Evolutionary conservation across 2,113 vertebrate genomes (phyloP).

Genomic region (Laterallus jamaicensis): DNA sequence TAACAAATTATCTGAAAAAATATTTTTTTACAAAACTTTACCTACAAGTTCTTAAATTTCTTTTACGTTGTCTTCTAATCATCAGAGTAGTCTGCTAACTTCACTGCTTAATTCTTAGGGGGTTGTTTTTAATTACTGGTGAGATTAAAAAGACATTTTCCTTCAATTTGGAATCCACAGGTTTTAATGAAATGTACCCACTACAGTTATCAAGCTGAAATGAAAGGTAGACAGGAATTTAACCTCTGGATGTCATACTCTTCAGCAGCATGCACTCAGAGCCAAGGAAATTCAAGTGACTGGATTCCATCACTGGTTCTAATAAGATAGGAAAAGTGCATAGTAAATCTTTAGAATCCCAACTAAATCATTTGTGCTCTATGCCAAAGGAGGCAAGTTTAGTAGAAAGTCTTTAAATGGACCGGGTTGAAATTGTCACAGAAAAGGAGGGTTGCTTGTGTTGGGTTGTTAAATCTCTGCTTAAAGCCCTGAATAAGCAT

Average conservation of each 20-base stretch:
- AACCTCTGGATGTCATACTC: conserved; percentile 36
- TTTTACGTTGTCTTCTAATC: not conserved
- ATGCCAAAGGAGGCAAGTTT: not conserved
- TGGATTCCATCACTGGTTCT: conserved; percentile 26
- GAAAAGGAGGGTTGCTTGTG: not conserved
- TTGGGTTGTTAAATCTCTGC: not conserved
- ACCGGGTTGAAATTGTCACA: not conserved
- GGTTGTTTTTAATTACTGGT: not conserved
- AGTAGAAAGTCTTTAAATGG: not conserved
- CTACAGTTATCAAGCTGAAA: conserved; percentile 17
- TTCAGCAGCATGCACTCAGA: not conserved
- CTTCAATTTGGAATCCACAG: not conserved
- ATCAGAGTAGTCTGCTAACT: not conserved
- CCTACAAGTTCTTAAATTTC: not conserved
- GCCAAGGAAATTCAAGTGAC: conserved; percentile 11
- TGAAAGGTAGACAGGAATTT: conserved; percentile 27
- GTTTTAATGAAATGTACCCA: not conserved
- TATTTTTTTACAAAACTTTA: not conserved
- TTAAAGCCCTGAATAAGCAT: not conserved
- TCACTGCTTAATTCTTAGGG: not conserved
- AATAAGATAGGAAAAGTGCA: conserved; percentile 29
- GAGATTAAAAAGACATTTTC: not conserved
- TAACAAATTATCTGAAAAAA: not conserved
- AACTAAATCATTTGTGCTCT: not conserved
- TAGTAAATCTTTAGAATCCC: conserved; percentile 29